Evolutionary conservation across 2,888 invertebrate species (phyloP).

Genomic region (Chironomus tentans): DNA sequence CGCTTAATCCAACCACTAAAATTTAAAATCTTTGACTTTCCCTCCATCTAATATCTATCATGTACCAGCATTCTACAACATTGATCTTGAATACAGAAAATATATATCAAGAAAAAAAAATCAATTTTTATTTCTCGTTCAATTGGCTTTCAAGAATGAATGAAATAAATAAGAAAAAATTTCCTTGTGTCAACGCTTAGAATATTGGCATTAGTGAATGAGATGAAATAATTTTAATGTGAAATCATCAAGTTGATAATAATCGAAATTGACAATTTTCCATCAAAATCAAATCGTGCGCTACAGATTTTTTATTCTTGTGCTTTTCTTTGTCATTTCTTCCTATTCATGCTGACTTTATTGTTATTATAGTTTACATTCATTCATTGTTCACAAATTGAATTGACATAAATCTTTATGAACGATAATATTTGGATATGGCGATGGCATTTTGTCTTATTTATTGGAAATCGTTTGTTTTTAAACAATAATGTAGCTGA

Average conservation of each 20-base stretch:
- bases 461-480: too few relatives aligned
- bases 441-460: too few relatives aligned
- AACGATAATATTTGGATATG: too few relatives aligned
- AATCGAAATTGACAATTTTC: conserved; percentile 13
- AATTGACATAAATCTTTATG: too few relatives aligned
- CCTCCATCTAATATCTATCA: too few relatives aligned
- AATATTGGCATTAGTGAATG: not conserved
- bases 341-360: too few relatives aligned
- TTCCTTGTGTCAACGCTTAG: not conserved
- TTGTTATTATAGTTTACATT: not conserved
- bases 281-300: not conserved
- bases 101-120: not conserved
- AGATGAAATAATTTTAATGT: conserved; percentile 10
- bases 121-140: not conserved
- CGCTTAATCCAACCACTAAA: too few relatives aligned
- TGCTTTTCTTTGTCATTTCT: not conserved
- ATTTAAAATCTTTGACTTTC: too few relatives aligned
- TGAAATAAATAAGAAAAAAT: too few relatives aligned
- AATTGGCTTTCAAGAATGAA: not conserved
- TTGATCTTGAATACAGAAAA: not conserved
- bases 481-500: too few relatives aligned
- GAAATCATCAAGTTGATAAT: not conserved
- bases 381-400: not conserved
- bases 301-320: not conserved
- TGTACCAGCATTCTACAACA: too few relatives aligned